Evolutionary conservation across 1,140 invertebrate genomes (phyloP).

Genomic region (Scaptodrosophila lebanonensis): DNA sequence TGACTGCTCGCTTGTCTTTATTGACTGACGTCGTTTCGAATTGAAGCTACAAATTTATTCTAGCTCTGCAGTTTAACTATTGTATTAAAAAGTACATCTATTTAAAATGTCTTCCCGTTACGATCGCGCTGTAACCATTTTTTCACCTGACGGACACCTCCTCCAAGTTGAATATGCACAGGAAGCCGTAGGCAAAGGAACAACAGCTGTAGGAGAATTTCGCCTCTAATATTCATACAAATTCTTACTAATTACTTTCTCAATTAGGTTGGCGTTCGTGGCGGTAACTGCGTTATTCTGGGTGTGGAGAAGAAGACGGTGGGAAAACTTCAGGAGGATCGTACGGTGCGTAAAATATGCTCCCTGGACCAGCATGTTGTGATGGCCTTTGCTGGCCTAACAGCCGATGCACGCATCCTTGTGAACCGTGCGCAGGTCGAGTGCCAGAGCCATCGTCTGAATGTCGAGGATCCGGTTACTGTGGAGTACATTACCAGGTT

Average conservation of each 20-base stretch:
- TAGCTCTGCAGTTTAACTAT: neutral
- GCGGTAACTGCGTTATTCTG: conserved; percentile 95
- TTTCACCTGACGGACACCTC: conserved; percentile 99
- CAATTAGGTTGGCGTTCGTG: conserved; percentile 96
- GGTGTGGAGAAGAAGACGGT: conserved; percentile 99
- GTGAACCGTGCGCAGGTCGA: conserved; percentile 98
- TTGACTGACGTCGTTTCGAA: conserved; percentile 27
- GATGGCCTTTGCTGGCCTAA: conserved; percentile 99
- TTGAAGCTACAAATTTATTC: neutral
- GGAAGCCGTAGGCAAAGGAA: conserved; percentile 99
- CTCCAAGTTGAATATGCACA: conserved; percentile 99
- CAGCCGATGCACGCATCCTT: conserved; percentile 98
- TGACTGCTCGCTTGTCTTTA: too few species aligned
- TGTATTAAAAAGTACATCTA: conserved; percentile 1
- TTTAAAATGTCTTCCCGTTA: conserved; percentile 86
- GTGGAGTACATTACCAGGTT: conserved; percentile 98
- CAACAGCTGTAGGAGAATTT: conserved; percentile 90
- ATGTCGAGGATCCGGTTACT: conserved; percentile 99
- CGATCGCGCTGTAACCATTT: conserved; percentile 99
- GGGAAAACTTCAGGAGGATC: conserved; percentile 98
- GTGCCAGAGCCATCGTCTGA: conserved; percentile 98
- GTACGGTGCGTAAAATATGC: conserved; percentile 99
- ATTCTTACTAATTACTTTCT: neutral
- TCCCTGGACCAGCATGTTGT: conserved; percentile 99
- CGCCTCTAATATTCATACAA: neutral